Evolutionary conservation across 2,888 invertebrate species (phyloP).

Genomic region (Nyleta sp.): DNA sequence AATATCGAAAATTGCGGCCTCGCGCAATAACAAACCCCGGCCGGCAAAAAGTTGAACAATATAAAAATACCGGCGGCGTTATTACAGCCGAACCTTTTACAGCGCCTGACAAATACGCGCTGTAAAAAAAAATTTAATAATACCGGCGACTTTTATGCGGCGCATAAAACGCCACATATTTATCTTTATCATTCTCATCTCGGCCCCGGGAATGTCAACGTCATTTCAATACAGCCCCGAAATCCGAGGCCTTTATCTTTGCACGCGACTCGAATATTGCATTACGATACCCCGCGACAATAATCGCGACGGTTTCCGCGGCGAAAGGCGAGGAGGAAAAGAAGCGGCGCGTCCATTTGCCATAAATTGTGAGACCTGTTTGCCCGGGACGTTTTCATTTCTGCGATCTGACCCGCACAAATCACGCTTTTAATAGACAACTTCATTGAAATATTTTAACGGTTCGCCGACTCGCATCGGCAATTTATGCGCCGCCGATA

Average conservation of each 20-base stretch:
- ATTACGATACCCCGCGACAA: constrained; percentile 17
- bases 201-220: constrained; percentile 24
- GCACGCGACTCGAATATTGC: constrained; percentile 30
- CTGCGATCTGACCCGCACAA: constrained; percentile 39
- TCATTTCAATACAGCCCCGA: constrained; percentile 25
- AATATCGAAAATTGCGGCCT: constrained; percentile 34
- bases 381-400: constrained; percentile 46
- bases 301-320: too few relatives aligned
- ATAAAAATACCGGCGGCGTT: background rate
- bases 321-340: background rate
- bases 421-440: constrained; percentile 60
- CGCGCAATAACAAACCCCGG: constrained; percentile 21
- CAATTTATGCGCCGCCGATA: constrained; percentile 60
- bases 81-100: constrained; percentile 1
- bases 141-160: constrained; percentile 16
- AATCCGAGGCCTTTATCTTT: constrained; percentile 39
- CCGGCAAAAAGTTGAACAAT: background rate
- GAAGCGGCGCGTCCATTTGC: background rate
- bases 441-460: constrained; percentile 64
- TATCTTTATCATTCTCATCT: constrained; percentile 35
- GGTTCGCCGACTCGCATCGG: constrained; percentile 45
- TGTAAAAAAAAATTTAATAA: constrained; percentile 24
- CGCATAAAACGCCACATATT: constrained; percentile 21
- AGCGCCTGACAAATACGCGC: constrained; percentile 30
- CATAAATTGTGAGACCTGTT: constrained; percentile 29